phyloP scores from a whole-genome alignment of 2,113 vertebrate species.

The Oncorhynchus tshawytscha region DNA sequence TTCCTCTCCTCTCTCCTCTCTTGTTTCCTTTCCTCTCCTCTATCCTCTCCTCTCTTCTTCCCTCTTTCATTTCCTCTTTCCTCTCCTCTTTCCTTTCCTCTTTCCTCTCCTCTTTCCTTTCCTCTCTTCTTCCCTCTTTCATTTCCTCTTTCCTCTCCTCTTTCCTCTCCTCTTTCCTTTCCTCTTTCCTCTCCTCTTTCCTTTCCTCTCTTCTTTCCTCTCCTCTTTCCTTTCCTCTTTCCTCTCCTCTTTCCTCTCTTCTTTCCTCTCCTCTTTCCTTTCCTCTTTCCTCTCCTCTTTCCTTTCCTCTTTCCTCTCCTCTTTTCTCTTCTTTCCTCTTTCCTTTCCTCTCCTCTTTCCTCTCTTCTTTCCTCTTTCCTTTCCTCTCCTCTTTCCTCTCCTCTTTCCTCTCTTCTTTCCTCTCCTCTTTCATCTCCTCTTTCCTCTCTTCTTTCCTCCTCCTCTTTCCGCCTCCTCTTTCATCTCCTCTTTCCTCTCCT shows the following conservation, averaged over 20 bases:
- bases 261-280: too few species aligned
- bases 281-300: too few species aligned
- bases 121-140: rapidly evolving
- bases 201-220: too few species aligned
- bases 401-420: rapidly evolving
- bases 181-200: background rate
- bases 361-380: rapidly evolving
- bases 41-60: rapidly evolving
- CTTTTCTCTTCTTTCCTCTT: rapidly evolving
- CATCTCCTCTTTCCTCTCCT: too few species aligned
- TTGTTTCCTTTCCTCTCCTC: rapidly evolving
- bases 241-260: too few species aligned
- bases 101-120: rapidly evolving
- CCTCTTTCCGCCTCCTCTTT: too few species aligned
- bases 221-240: too few species aligned
- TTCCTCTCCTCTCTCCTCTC: too few species aligned
- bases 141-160: rapidly evolving
- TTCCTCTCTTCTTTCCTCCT: rapidly evolving
- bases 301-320: too few species aligned
- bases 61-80: rapidly evolving
- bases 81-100: rapidly evolving
- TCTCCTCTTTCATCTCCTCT: too few species aligned
- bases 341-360: rapidly evolving
- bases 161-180: too few species aligned
- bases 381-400: rapidly evolving